Evolutionary conservation across 2,797 vertebrate genomes (phyloP), one percentile per base, ranked within the genome.

Genomic region (Australoheros facetus): DNA sequence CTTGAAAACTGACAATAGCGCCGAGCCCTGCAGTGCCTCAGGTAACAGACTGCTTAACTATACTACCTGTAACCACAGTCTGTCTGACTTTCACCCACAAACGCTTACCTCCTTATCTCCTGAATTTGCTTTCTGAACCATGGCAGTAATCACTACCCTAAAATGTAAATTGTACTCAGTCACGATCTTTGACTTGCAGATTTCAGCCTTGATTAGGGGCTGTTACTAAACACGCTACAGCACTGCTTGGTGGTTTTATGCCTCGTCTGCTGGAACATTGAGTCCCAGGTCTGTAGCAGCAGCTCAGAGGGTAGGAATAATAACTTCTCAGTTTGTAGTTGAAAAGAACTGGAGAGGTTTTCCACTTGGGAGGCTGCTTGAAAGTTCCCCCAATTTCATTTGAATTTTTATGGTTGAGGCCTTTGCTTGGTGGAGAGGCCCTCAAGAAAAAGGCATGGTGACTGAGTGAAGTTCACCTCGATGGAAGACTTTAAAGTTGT

Each of bases 1-100:
- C 77, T 85, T 83, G 3, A 85, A 85, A 72, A 60, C 89, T 17
- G 87, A 88, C 80, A 80, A 86, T 78, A 77, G 88, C 81, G 56
- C 69, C 4, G 93, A 94, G 89, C 94, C 94, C 58, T 98, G 97
- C 90, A 95, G 94, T 59, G 93, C 96, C 95, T 96, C 97, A 97
- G 98, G 98, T 99, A 97, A 93, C 88, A 94, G 90, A 90, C 88
- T 80, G 64, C 19, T 28, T 87, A 85, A 90, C 64, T 71, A 66
- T 21, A 74, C 85, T 60, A 71, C 71, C 78, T 74, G 26, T 84
- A 92, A 93, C 90, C 83, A 69, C 91, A n/a, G 91, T 87, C 92
- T 95, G 92, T 85, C 90, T 93, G 82, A 82, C 53, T 87, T 84
- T 77, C 56, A 76, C 79, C 79, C 84, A 64, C 84, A 89, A 73